A percentile compares a stretch with the other conserved stretches of the same genome.
phyloP scores from a whole-genome alignment of 30 jellyfish, hydroid and myxozoan species.

The Kudoa iwatai region DNA sequence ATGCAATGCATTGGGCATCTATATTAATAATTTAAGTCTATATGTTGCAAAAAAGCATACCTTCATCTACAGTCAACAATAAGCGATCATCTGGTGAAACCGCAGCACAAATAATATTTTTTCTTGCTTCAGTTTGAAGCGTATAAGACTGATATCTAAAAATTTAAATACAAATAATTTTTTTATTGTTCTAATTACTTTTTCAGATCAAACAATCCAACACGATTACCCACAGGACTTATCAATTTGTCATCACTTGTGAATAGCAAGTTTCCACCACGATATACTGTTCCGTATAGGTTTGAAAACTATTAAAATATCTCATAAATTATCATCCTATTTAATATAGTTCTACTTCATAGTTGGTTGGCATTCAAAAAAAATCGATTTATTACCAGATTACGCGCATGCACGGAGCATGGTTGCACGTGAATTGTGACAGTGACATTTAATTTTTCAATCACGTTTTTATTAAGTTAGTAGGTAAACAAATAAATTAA shows the following conservation, averaged over 20 bases:
- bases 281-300: constrained; percentile 73
- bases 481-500: too few species aligned
- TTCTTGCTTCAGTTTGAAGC: constrained; percentile 11
- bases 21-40: too few species aligned
- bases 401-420: too few species aligned
- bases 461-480: too few species aligned
- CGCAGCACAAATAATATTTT: constrained; percentile 12
- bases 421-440: too few species aligned
- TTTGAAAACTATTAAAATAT: constrained; percentile 44
- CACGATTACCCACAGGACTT: constrained; percentile 94
- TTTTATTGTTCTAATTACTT: too few species aligned
- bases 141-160: constrained; percentile 43
- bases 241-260: constrained; percentile 26
- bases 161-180: background rate
- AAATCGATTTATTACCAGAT: too few species aligned
- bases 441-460: too few species aligned
- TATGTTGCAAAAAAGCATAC: too few species aligned
- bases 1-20: constrained; percentile 37
- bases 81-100: constrained; percentile 19
- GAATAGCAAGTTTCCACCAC: constrained; percentile 40
- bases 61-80: constrained; percentile 39
- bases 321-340: too few species aligned
- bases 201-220: constrained; percentile 42
- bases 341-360: too few species aligned
- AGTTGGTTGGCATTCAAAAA: too few species aligned